These are phyloP conservation scores for Parotocinclus haroldoi DNA, from an alignment of 2,797 vertebrate species.

Conservation along the genomic window DNA sequence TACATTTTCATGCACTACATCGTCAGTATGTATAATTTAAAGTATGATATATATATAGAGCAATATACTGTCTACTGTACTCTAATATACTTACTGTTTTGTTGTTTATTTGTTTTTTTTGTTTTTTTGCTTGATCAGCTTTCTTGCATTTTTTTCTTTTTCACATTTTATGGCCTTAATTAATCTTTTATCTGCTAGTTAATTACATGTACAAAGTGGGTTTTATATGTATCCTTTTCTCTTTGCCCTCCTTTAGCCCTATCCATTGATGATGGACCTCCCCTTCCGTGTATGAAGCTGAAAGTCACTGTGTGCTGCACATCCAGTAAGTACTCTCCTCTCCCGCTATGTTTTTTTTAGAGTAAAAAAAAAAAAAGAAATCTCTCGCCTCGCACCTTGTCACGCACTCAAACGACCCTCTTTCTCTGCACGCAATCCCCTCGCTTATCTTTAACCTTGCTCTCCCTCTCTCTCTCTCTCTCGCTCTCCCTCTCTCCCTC, in stretches of 20 bases:
- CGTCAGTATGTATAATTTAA: too few relatives aligned
- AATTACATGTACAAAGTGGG: too few relatives aligned
- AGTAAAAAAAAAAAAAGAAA: constrained; percentile 26
- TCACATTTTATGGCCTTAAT: neutral
- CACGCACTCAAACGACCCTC: constrained; percentile 37
- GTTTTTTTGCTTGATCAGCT: constrained; percentile 11
- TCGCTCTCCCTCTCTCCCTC: constrained; percentile 8
- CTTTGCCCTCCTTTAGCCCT: constrained; percentile 58
- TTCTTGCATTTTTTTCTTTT: constrained; percentile 1
- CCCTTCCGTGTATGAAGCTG: constrained; percentile 74
- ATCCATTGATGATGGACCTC: constrained; percentile 69
- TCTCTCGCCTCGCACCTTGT: constrained; percentile 36
- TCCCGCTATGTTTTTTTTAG: constrained; percentile 27
- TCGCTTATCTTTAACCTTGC: constrained; percentile 32
- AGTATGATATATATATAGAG: too few relatives aligned
- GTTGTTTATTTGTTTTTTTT: too few relatives aligned
- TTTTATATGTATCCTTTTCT: neutral
- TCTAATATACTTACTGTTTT: too few relatives aligned
- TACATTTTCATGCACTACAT: too few relatives aligned
- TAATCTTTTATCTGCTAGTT: too few relatives aligned
- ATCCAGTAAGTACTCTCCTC: constrained; percentile 64
- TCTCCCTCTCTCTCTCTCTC: constrained; percentile 11
- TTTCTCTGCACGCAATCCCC: constrained; percentile 53
- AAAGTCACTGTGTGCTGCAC: constrained; percentile 72
- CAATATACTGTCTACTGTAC: neutral